These are phyloP conservation scores for Odontomachus brunneus DNA, from an alignment of 1,140 invertebrate species.

Conservation along the genomic window DNA sequence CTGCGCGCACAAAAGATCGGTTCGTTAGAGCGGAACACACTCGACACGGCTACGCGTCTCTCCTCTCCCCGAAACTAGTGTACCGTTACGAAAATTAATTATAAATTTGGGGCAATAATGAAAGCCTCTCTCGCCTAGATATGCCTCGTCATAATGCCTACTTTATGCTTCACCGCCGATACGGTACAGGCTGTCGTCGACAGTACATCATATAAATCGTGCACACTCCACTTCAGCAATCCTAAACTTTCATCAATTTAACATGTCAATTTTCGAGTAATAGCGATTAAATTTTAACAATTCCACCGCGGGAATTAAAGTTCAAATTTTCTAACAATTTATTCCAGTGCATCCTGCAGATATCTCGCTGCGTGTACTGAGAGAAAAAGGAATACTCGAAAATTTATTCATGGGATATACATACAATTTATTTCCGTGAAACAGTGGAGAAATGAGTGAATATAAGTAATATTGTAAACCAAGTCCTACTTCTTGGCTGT, in stretches of 20 bases:
- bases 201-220: neutral
- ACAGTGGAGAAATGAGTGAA: too few species aligned
- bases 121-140: conserved; percentile 55
- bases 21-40: conserved; percentile 61
- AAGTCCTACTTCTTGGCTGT: too few species aligned
- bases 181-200: neutral
- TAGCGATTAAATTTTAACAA: too few species aligned
- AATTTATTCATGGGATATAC: too few species aligned
- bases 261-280: too few species aligned
- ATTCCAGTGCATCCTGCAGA: neutral
- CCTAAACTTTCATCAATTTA: too few species aligned
- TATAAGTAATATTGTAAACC: too few species aligned
- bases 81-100: conserved; percentile 73
- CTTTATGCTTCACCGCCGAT: conserved; percentile 66
- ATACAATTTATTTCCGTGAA: too few species aligned
- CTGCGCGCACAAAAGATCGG: conserved; percentile 22
- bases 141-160: conserved; percentile 64
- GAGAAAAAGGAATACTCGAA: too few species aligned
- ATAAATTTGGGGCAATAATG: conserved; percentile 67
- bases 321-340: neutral
- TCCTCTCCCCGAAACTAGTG: conserved; percentile 57
- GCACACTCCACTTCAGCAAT: too few species aligned
- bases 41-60: conserved; percentile 48
- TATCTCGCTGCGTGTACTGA: too few species aligned
- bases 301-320: too few species aligned